phyloP scores from a whole-genome alignment of 2,113 vertebrate genomes.

The Neolamprologus sp. region DNA sequence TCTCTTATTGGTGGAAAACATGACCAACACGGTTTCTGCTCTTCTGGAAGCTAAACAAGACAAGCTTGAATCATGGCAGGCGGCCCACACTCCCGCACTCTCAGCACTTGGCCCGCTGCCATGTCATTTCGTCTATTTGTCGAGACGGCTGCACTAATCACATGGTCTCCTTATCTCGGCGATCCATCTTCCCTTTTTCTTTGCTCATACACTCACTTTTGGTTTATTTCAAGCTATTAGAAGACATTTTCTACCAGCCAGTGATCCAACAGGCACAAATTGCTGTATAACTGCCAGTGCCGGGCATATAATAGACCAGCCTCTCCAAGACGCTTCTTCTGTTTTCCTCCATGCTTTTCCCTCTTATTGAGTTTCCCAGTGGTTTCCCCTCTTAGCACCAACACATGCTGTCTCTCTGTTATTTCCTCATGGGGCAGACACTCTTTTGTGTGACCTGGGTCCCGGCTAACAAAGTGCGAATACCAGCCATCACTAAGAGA shows the following conservation, averaged over 20 bases:
- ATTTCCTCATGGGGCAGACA: constrained; percentile 1
- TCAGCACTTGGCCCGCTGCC: constrained; percentile 21
- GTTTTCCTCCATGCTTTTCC: neutral
- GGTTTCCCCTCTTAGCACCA: neutral
- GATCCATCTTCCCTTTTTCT: constrained; percentile 18
- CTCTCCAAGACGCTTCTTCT: neutral
- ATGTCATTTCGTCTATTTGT: constrained; percentile 31
- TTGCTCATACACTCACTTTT: neutral
- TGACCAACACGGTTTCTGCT: neutral
- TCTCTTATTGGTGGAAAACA: constrained; percentile 1
- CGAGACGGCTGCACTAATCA: constrained; percentile 33
- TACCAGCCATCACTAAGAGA: constrained; percentile 20
- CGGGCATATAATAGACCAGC: neutral
- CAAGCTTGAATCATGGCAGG: constrained; percentile 24
- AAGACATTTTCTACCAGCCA: constrained; percentile 1
- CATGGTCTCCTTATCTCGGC: constrained; percentile 6
- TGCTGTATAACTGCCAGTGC: neutral
- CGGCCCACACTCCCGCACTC: neutral
- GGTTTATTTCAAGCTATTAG: constrained; percentile 36
- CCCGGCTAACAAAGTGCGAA: constrained; percentile 27
- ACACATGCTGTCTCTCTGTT: neutral
- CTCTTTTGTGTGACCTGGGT: constrained; percentile 20
- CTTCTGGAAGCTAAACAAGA: constrained; percentile 46
- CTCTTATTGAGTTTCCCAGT: neutral
- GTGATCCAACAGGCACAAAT: constrained; percentile 11